Evolutionary conservation across 2,797 vertebrate genomes (phyloP), one percentile per base, ranked within the genome.

Genomic region (Pseudotriccus pelzelni): DNA sequence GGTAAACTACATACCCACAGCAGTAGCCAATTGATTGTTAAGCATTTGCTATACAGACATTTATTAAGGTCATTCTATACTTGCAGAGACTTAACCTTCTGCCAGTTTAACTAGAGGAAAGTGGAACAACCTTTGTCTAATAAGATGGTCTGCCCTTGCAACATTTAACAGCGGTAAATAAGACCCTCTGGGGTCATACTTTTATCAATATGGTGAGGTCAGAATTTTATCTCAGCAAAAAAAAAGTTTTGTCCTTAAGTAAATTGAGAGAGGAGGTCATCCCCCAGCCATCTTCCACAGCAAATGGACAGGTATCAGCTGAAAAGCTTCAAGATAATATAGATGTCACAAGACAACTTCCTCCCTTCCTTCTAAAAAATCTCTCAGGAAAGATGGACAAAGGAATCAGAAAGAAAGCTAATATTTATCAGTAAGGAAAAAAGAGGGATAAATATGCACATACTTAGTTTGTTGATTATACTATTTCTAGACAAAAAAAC

Each of bases 71-170:
- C 82, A 89, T 84, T 85, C 69, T 94, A 64, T 77, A 70, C 67
- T 89, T 91, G 62, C 62, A 96, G 49, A 94, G 50, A 69, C 92
- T 77, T 87, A 88, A 90, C 67, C 50, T 95, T 93, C 63, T 89
- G 30, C 32, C 62, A 90, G 20, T 92, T 94, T 94, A 95, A 74
- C 50, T 25, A 62, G 10, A 64, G 36, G 22, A 49, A 85, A 89
- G 44, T 47, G 37, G 39, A 87, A 74, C 16, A 92, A 82, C 67
- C 76, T 91, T 70, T 90, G 16, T 24, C 50, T 89, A 73, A 84
- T 58, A 89, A 87, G 70, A 76, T 74, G 49, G 46, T 59, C 50
- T 80, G 63, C 27, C n/a, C 52, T 69, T 69, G 84, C 53, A 90
- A 79, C 49, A 55, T 88, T 79, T 63, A 94, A 39, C 72, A 70